Base-by-base conservation (phyloP, 1,140 invertebrate species). In the Drosophila busckii region DNA sequence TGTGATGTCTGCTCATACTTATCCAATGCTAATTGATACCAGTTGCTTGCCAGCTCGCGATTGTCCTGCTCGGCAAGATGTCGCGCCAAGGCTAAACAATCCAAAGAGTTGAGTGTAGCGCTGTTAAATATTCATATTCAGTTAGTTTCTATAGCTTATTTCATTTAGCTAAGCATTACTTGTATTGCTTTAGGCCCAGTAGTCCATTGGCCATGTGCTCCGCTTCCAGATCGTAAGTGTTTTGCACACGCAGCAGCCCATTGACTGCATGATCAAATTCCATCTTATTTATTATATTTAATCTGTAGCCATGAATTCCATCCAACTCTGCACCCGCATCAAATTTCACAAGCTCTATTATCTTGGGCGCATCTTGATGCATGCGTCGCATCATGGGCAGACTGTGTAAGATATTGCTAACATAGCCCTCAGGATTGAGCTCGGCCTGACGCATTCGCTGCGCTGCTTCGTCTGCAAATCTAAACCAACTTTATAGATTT, bases 351-450 rank as follows among this genome's bases (percentile, higher is more conserved):
- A 26, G 42, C 2, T 34, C 8, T 2, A 56, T 3, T 5, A 41
- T 28, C 20, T 34, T 66, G 1, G 28, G 20, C 2, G 19, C 45
- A 20, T 76, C 70, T 6, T 7, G 3, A 29, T 62, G 44, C 70
- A 78, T 70, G n/a, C 70, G 28, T 3, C 67, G 38, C n/a, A 76
- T 17, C 4, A 76, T 8, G 0, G 71, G 55, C 3, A 65, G 40
- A 29, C 71, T 66, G 10, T 45, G 41, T 7, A 78, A 9, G 0
- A 62, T 61, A 63, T 70, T 76, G 0, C 55, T 31, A 2, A 71
- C 34, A 35, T 41, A 71, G 2, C 2, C n/a, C 0, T 20, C 31
- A 0, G 46, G 37, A 63, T 78, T 34, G 0, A 20, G 8, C 0
- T 3, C 4, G 0, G 29, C 25, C 12, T 42, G 16, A 4, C 22